Evolutionary conservation across 2,113 vertebrate species (phyloP).

Genomic region (Bos taurus): DNA sequence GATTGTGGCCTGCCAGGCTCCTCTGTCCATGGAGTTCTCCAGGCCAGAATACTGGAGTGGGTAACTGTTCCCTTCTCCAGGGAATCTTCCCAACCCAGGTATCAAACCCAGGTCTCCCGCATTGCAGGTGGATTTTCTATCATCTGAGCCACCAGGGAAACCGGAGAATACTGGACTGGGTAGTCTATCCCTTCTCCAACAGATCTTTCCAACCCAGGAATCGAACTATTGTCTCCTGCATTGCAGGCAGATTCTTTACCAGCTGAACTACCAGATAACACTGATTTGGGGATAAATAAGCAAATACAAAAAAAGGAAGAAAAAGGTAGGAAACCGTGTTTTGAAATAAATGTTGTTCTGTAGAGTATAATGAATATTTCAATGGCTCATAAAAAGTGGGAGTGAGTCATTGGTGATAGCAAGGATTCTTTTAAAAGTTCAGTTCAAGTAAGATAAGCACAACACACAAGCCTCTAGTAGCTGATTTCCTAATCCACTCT

Average conservation of each 20-base stretch:
- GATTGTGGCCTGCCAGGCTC: background rate
- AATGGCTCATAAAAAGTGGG: background rate
- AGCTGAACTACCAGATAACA: background rate
- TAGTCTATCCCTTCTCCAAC: background rate
- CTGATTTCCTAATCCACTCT: slow-evolving; percentile 57
- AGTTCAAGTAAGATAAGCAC: background rate
- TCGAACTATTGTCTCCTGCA: background rate
- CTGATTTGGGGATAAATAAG: background rate
- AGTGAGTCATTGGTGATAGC: accelerated
- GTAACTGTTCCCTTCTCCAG: background rate
- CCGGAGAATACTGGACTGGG: background rate
- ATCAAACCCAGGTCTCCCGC: background rate
- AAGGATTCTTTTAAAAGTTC: background rate
- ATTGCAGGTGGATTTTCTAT: background rate
- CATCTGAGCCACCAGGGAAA: background rate
- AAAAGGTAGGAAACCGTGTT: background rate
- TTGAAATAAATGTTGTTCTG: background rate
- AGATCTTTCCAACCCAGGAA: background rate
- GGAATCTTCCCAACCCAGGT: background rate
- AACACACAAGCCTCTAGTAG: background rate
- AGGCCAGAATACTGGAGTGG: background rate
- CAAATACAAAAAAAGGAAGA: background rate
- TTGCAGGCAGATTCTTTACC: background rate
- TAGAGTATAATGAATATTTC: background rate
- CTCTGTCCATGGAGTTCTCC: background rate